Conservation (phyloP, 2,888 invertebrate species). For the Drosophila lacicola region DNA sequence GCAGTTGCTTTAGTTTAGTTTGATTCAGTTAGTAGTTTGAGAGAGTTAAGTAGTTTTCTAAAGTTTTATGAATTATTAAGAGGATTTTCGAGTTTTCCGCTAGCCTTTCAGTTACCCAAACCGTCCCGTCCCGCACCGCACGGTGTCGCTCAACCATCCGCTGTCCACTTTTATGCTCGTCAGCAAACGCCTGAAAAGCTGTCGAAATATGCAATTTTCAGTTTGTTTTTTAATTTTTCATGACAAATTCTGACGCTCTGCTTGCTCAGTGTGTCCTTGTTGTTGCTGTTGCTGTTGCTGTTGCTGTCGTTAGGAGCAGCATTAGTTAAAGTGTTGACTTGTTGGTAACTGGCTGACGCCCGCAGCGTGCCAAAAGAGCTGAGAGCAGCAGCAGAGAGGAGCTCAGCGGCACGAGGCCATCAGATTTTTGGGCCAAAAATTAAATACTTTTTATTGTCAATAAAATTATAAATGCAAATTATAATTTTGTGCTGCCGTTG, state of each 20-base stretch:
- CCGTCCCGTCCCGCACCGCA: slow-evolving; percentile 1
- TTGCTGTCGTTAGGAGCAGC: slow-evolving; percentile 41
- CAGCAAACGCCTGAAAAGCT: slow-evolving; percentile 73
- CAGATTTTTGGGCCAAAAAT: slow-evolving; percentile 61
- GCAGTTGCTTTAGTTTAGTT: slow-evolving; percentile 76
- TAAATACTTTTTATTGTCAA: slow-evolving; percentile 79
- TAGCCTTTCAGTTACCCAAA: slow-evolving; percentile 70
- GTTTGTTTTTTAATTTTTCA: slow-evolving; percentile 69
- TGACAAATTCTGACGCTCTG: slow-evolving; percentile 56
- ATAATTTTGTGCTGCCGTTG: slow-evolving; percentile 78
- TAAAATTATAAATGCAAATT: slow-evolving; percentile 79
- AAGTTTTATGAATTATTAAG: slow-evolving; percentile 78
- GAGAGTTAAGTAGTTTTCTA: slow-evolving; percentile 78
- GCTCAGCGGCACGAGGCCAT: slow-evolving; percentile 25
- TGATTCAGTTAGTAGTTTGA: slow-evolving; percentile 80
- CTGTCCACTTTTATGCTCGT: slow-evolving; percentile 55
- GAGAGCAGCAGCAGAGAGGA: background rate
- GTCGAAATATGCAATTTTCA: slow-evolving; percentile 75
- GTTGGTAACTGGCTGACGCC: slow-evolving; percentile 35
- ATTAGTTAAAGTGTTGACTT: slow-evolving; percentile 62
- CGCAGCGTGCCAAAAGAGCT: slow-evolving; percentile 16
- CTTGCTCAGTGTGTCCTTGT: slow-evolving; percentile 22
- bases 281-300: slow-evolving; percentile 27
- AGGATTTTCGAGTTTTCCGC: slow-evolving; percentile 77
- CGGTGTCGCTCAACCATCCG: background rate